Percentiles rank a stretch among this genome's conserved stretches.
Evolutionary conservation across 2,113 vertebrate species (phyloP).

Genomic region (Choloepus hoffmanni): DNA sequence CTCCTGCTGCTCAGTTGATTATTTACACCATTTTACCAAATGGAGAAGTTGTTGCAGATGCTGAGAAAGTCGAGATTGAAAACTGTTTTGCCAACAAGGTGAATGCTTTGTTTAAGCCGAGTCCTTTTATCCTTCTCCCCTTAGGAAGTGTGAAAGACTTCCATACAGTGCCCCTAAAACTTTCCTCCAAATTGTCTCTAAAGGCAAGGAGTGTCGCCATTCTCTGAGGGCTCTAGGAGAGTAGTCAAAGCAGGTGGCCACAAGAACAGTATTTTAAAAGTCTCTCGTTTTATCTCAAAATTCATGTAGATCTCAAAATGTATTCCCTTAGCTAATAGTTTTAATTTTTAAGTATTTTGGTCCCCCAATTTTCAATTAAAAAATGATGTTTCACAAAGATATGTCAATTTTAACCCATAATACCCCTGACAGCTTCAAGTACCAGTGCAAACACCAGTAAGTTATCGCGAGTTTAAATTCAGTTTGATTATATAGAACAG

Average conservation of each 20-base stretch:
- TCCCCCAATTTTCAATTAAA: background rate
- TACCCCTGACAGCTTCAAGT: background rate
- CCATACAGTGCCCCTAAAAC: background rate
- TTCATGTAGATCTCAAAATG: background rate
- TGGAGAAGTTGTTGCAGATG: constrained; percentile 90
- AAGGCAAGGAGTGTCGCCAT: background rate
- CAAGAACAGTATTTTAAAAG: background rate
- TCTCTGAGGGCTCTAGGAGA: background rate
- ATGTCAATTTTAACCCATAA: background rate
- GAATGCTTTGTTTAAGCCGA: background rate
- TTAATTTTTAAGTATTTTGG: constrained; percentile 19
- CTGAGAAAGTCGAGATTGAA: constrained; percentile 84
- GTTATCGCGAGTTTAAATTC: background rate
- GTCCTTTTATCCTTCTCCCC: background rate
- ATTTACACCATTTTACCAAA: constrained; percentile 88
- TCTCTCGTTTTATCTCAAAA: constrained; percentile 13
- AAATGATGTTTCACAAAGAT: background rate
- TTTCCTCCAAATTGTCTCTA: background rate
- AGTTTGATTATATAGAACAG: background rate
- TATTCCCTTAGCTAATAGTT: background rate
- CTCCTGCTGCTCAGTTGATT: constrained; percentile 89
- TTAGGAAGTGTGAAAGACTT: background rate
- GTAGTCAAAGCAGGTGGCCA: background rate
- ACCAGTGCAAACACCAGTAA: background rate
- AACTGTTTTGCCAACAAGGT: constrained; percentile 94